Base-by-base conservation (phyloP, 2,797 vertebrate species). In the Accipiter superciliosus region DNA sequence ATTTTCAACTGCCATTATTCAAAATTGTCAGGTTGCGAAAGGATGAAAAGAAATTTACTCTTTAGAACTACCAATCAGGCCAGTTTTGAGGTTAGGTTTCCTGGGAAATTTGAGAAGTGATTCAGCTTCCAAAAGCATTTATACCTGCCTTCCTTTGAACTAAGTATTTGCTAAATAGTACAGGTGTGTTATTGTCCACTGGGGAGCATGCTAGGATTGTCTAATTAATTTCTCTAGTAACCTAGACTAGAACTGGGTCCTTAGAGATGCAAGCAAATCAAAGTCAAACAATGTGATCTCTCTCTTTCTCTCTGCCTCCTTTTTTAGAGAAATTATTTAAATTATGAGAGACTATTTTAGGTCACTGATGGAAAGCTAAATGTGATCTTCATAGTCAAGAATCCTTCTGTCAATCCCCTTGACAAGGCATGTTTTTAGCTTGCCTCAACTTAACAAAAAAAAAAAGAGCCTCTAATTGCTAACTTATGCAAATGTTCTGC, bases 161-260 rank as follows among this genome's bases (percentile, higher is more conserved):
- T 62, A 82, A 87, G 58, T 52, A 87, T 93, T 83, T 80, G 35
- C 53, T 92, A 96, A 96, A 92, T 78, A 83, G 59, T 66, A 76
- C 49, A 72, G 63, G 16, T 91, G 17, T 76, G 40, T 70, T 82
- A 62, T 18, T 73, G 55, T 88, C 82, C 86, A 62, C 83, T 58
- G 52, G 86, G 92, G 79, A 97, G 31, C 50, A 89, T 29, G 63
- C 72, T 70, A 86, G 71, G 66, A 47, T 73, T 85, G 42, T 77
- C 88, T 95, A 93, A 95, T 96, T 97, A 97, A 96, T 96, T 95
- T 84, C 37, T 74, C 90, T 91, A 62, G 84, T 84, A 95, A 82
- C 53, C 66, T 95, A 95, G 95, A 83, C 83, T 73, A 90, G 93
- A 81, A 93, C 47, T 91, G 33, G 6, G 15, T 78, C 92, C 58